These are phyloP conservation scores for Campylomormyrus numenius DNA, from an alignment of 2,113 vertebrate genomes.

Conservation along the genomic window DNA sequence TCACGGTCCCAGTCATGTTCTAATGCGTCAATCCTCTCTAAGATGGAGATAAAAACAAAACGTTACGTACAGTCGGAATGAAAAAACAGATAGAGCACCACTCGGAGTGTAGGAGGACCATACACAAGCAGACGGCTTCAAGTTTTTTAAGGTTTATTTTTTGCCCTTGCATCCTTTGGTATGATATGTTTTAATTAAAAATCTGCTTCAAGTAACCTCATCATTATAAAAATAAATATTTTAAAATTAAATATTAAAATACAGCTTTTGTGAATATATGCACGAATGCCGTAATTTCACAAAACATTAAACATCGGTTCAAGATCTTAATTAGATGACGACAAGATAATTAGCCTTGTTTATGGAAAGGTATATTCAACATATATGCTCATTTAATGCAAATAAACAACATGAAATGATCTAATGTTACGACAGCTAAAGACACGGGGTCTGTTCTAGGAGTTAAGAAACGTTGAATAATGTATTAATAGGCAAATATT, in stretches of 20 bases:
- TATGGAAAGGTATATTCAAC: neutral
- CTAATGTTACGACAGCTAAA: neutral
- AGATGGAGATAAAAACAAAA: slow-evolving; percentile 51
- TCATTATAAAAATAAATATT: neutral
- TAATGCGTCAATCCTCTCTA: slow-evolving; percentile 47
- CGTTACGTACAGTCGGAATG: slow-evolving; percentile 28
- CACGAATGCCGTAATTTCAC: neutral
- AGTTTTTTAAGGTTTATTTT: neutral
- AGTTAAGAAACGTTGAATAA: neutral
- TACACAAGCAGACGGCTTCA: slow-evolving; percentile 34
- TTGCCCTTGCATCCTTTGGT: neutral
- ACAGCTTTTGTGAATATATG: neutral
- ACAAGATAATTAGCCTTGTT: neutral
- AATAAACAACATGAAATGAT: neutral
- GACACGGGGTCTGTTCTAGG: neutral
- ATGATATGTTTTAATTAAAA: neutral
- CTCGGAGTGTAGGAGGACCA: slow-evolving; percentile 59
- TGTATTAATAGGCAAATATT: neutral
- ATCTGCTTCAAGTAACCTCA: neutral
- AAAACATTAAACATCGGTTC: neutral
- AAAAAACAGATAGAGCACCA: slow-evolving; percentile 52
- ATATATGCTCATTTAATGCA: neutral
- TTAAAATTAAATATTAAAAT: neutral
- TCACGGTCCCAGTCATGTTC: slow-evolving; percentile 39
- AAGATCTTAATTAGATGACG: neutral